phyloP scores from a whole-genome alignment of 2,888 invertebrate species.

The Amblyjoppa proteus region DNA sequence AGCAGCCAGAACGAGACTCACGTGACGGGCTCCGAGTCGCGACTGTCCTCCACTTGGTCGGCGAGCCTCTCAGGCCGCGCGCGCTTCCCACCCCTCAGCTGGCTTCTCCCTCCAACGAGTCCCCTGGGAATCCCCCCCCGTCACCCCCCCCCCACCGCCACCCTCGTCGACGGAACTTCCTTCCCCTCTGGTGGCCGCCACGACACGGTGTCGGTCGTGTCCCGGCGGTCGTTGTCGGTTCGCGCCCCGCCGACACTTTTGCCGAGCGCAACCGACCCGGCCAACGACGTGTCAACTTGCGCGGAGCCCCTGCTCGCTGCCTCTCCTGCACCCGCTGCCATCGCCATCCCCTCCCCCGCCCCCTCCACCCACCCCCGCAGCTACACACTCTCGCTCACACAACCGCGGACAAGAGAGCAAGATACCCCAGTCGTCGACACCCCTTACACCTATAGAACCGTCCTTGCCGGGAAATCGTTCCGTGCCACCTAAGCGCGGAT shows the following conservation, averaged over 20 bases:
- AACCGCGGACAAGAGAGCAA: conserved; percentile 19
- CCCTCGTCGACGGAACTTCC: conserved; percentile 68
- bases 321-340: conserved; percentile 45
- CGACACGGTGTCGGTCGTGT: conserved; percentile 79
- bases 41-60: conserved; percentile 74
- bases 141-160: conserved; percentile 47
- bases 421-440: conserved; percentile 15
- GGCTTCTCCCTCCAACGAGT: conserved; percentile 70
- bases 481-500: conserved; percentile 64
- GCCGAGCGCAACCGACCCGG: conserved; percentile 79
- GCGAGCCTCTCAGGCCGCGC: conserved; percentile 65
- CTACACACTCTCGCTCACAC: conserved; percentile 14
- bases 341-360: conserved; percentile 12
- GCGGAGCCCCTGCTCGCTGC: conserved; percentile 71
- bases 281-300: conserved; percentile 81
- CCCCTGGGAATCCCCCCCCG: conserved; percentile 71
- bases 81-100: conserved; percentile 71
- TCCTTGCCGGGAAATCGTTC: conserved; percentile 40
- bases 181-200: conserved; percentile 71
- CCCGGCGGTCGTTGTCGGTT: conserved; percentile 80
- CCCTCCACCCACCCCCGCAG: not conserved
- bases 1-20: conserved; percentile 65
- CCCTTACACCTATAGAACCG: conserved; percentile 9
- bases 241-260: conserved; percentile 81
- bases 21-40: conserved; percentile 78